phyloP scores from a whole-genome alignment of 2,888 invertebrate species.

The Polia nebulosa region DNA sequence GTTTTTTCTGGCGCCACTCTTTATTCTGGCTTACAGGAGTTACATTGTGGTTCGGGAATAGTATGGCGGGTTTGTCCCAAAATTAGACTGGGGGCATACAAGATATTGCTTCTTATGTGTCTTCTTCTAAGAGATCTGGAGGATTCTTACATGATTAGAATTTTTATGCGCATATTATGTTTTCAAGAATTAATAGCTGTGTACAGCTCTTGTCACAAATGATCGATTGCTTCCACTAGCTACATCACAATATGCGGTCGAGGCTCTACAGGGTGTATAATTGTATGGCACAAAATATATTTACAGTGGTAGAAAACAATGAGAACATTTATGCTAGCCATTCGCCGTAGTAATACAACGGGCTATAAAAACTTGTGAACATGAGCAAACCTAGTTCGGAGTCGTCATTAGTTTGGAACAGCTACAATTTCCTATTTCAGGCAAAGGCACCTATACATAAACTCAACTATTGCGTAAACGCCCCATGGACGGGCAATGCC shows the following conservation, averaged over 20 bases:
- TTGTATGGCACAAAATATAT: not conserved
- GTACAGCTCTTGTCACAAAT: not conserved
- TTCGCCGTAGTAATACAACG: not conserved
- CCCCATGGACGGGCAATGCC: slow-evolving; percentile 8
- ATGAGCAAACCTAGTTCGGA: not conserved
- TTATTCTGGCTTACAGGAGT: no score
- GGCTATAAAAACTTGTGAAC: slow-evolving; percentile 25
- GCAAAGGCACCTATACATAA: slow-evolving; percentile 16
- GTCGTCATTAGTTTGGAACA: slow-evolving; percentile 23
- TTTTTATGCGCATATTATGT: not conserved
- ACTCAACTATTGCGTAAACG: slow-evolving; percentile 34
- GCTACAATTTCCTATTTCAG: not conserved
- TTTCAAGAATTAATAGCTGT: not conserved
- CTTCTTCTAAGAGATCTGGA: not conserved
- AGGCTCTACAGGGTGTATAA: not conserved
- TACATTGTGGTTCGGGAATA: no score
- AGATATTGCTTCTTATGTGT: not conserved
- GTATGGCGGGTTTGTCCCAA: no score
- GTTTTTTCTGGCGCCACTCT: no score
- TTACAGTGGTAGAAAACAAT: not conserved
- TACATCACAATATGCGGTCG: not conserved
- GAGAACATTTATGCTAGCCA: not conserved
- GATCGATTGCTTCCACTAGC: not conserved
- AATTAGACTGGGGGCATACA: no score
- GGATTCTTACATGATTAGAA: not conserved